phyloP scores from a whole-genome alignment of 2,797 vertebrate species.

The Pempheris klunzingeri region DNA sequence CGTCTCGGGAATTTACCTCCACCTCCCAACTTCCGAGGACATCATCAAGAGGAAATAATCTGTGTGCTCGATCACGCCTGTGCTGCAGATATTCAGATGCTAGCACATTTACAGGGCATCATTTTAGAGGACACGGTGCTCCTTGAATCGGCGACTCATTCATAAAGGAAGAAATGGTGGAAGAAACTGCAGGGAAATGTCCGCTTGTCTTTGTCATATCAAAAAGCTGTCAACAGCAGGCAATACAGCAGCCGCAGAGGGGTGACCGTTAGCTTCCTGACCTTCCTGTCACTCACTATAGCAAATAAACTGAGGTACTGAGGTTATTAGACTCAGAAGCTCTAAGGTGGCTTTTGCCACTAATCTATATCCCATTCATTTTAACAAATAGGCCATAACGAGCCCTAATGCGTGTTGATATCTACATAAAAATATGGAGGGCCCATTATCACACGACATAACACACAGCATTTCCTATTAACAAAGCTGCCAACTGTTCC shows the following conservation, averaged over 20 bases:
- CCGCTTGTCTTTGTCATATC: conserved; percentile 25
- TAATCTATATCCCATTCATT: conserved; percentile 13
- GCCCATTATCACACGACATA: neutral
- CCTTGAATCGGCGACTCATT: conserved; percentile 38
- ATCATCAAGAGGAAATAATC: conserved; percentile 24
- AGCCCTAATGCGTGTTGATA: neutral
- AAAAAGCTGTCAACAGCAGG: conserved; percentile 65
- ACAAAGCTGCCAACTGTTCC: conserved; percentile 2
- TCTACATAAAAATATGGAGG: neutral
- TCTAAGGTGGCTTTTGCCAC: conserved; percentile 3
- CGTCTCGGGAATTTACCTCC: neutral
- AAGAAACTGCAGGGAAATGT: conserved; percentile 20
- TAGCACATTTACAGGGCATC: neutral
- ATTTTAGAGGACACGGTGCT: conserved; percentile 24
- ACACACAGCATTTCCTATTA: neutral
- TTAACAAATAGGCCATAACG: neutral
- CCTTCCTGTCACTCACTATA: conserved; percentile 28
- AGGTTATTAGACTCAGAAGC: conserved; percentile 29
- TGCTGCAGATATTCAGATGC: conserved; percentile 2
- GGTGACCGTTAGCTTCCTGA: conserved; percentile 13
- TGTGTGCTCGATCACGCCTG: neutral
- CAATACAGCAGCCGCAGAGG: conserved; percentile 46
- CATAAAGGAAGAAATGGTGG: neutral
- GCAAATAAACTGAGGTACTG: conserved; percentile 47
- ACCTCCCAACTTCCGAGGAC: neutral